These are phyloP conservation scores for Stenoptilia bipunctidactyla DNA, from an alignment of 2,888 invertebrate genomes.

Conservation along the genomic window DNA sequence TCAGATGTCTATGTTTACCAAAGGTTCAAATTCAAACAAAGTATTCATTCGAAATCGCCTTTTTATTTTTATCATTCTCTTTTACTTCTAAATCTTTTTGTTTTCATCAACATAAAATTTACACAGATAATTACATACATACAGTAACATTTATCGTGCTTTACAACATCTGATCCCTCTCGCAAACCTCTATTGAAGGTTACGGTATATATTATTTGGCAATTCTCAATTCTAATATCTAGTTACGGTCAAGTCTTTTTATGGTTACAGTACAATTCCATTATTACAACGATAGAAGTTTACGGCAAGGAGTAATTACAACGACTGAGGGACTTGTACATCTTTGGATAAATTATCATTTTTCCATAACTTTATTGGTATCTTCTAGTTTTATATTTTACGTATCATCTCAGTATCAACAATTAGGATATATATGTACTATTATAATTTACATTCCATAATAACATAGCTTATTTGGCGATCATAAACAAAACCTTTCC, in stretches of 20 bases:
- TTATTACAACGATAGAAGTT: not conserved
- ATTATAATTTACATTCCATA: conserved; percentile 34
- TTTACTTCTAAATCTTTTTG: conserved; percentile 50
- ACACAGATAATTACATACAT: conserved; percentile 58
- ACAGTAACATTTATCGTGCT: conserved; percentile 51
- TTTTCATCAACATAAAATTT: conserved; percentile 50
- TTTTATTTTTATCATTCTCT: conserved; percentile 53
- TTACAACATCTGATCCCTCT: not conserved
- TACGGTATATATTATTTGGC: too few species aligned
- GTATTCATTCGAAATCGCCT: conserved; percentile 45
- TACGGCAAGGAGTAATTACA: not conserved
- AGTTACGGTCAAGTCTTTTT: too few species aligned
- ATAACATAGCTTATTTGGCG: conserved; percentile 57
- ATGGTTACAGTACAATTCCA: too few species aligned
- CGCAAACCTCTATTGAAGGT: too few species aligned
- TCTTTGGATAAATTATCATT: conserved; percentile 33
- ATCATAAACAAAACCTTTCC: conserved; percentile 61
- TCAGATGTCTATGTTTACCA: too few species aligned
- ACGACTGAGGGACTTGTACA: conserved; percentile 26
- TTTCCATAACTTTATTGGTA: conserved; percentile 17
- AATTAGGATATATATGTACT: conserved; percentile 39
- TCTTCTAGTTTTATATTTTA: conserved; percentile 22
- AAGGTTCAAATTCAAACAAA: not conserved
- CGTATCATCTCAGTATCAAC: conserved; percentile 51
- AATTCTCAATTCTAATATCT: too few species aligned